Conservation (phyloP, 2,888 invertebrate species). For the Antheraea yamamai region DNA sequence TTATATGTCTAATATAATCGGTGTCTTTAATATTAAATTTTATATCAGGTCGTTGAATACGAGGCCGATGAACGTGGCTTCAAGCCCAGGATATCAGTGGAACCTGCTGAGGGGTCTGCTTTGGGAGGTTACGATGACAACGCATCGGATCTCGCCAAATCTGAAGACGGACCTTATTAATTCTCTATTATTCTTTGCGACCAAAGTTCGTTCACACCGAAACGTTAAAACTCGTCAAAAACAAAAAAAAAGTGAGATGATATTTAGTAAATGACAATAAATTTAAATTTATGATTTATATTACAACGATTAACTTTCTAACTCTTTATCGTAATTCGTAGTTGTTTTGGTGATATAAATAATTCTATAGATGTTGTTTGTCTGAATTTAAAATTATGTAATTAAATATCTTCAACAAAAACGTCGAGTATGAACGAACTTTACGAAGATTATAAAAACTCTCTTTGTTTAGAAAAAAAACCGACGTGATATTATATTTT, state of each 20-base stretch:
- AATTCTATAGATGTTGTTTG: background rate
- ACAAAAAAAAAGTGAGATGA: background rate
- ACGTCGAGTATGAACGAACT: conserved; percentile 1
- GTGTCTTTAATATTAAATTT: background rate
- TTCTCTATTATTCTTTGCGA: background rate
- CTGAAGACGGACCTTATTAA: conserved; percentile 62
- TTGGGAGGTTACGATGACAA: conserved; percentile 62
- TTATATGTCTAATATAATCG: too few species aligned
- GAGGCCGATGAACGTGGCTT: conserved; percentile 87
- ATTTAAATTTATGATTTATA: too few species aligned
- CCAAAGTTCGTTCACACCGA: conserved; percentile 20
- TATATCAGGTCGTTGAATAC: conserved; percentile 83
- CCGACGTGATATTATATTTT: background rate
- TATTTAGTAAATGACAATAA: background rate
- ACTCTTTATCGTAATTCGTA: too few species aligned
- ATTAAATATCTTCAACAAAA: background rate
- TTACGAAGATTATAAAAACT: background rate
- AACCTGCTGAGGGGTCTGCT: conserved; percentile 52
- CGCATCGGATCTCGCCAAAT: conserved; percentile 53
- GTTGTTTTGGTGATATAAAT: background rate
- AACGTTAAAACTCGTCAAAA: background rate
- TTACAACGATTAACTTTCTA: too few species aligned
- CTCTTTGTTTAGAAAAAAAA: background rate
- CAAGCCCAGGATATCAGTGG: conserved; percentile 84
- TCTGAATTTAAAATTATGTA: background rate